Percentiles rank a stretch among this genome's conserved stretches.
Evolutionary conservation across 1,140 invertebrate species (phyloP).

Genomic region (Drosophila lacteicornis): DNA sequence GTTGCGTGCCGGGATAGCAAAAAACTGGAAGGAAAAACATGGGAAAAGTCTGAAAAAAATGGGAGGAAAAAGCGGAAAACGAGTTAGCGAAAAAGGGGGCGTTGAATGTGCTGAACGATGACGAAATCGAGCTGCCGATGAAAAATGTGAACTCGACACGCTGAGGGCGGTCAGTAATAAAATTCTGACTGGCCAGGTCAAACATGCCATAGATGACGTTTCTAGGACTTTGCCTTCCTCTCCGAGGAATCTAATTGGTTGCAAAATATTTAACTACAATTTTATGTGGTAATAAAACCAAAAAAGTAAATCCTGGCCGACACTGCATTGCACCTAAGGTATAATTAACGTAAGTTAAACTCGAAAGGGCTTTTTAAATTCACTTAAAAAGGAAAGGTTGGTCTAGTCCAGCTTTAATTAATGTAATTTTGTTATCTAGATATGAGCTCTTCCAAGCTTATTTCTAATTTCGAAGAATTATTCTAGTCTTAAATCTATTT

Average conservation of each 20-base stretch:
- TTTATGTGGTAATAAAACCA: constrained; percentile 8
- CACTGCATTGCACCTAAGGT: constrained; percentile 4
- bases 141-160: constrained; percentile 38
- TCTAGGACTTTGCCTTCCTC: neutral
- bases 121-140: constrained; percentile 67
- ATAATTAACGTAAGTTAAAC: constrained; percentile 4
- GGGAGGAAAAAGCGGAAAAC: constrained; percentile 19
- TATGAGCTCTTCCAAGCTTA: neutral
- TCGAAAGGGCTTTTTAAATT: neutral
- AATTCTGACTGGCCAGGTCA: constrained; percentile 18
- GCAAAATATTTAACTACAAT: constrained; percentile 35
- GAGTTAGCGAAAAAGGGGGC: constrained; percentile 50
- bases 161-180: constrained; percentile 17
- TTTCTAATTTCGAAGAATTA: neutral
- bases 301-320: constrained; percentile 3
- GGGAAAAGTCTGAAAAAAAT: constrained; percentile 6
- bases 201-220: constrained; percentile 60
- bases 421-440: neutral
- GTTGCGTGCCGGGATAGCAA: constrained; percentile 37
- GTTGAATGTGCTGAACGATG: constrained; percentile 63
- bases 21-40: constrained; percentile 22
- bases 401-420: too few species aligned
- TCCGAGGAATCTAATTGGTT: neutral
- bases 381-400: too few species aligned
- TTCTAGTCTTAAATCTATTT: neutral